Base-by-base conservation (phyloP, 2,888 invertebrate genomes). In the Hydrotaea diabolus region DNA sequence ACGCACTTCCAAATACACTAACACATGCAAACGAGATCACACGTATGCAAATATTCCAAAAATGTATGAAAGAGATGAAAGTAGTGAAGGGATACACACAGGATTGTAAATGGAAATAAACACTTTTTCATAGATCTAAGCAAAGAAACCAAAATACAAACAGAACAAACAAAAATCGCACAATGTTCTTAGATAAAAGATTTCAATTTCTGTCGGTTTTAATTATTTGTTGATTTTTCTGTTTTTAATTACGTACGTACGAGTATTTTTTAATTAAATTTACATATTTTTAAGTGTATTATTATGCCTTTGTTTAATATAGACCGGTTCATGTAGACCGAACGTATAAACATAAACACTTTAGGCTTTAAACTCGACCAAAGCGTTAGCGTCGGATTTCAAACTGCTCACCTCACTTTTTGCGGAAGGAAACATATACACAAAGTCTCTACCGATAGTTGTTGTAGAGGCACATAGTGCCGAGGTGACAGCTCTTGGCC, bases 71-170 rank as follows among this genome's bases (percentile, higher is more conserved):
- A 23, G 55, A 59, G 26, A 3, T 59, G 31, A 31, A 57, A 57
- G 8, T 26, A 59, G 26, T 13, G 26, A 26, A 23, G 3, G 59
- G 59, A 59, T 26, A 59, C 11, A 59, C 15, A 26, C 1, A 59
- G 59, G 26, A 59, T 59, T 59, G 26, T 26, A 59, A 59, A 59
- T 59, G 59, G 26, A 59, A 59, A 59, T 26, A 59, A 26, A 23
- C 15, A 15, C 15, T 26, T 13, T 26, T 59, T 26, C 26, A 59
- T 23, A 59, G 59, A 23, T 13, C 3, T 26, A 21, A 55, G 21
- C 21, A 21, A 19, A 55, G 21, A 55, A 7, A 21, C 21, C 15
- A 59, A 23, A 59, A 15, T 8, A 59, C 23, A 26, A 59, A 21
- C 39, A 39, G 39, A 8, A 39, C 31, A 49, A 55, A 19, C 19